Percentiles rank a stretch among this genome's conserved stretches.
phyloP scores from a whole-genome alignment of 2,888 invertebrate genomes.

The Sarcophaga variegata region DNA sequence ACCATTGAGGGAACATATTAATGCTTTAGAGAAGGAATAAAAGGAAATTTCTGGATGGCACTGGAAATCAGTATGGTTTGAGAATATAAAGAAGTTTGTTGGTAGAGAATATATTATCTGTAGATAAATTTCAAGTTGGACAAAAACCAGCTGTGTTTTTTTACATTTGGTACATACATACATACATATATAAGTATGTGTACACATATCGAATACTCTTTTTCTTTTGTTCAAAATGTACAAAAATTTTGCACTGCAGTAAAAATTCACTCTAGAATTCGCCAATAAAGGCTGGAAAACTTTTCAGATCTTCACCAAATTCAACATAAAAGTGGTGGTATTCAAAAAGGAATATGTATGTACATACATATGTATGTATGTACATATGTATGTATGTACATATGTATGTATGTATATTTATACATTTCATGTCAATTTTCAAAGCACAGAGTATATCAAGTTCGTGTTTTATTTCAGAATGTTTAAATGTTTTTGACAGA shows the following conservation, averaged over 20 bases:
- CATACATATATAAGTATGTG: constrained; percentile 16
- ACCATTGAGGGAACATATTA: constrained; percentile 14
- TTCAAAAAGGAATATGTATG: constrained; percentile 16
- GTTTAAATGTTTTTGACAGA: no score
- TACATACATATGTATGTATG: not conserved
- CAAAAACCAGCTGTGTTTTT: constrained; percentile 17
- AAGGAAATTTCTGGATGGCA: constrained; percentile 45
- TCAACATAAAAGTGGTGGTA: no score
- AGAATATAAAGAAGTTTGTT: constrained; percentile 4
- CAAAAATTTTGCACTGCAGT: not conserved
- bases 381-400: constrained; percentile 2
- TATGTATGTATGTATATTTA: constrained; percentile 8
- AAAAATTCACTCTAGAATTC: no score
- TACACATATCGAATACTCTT: not conserved
- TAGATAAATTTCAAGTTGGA: not conserved
- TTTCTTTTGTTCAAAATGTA: not conserved
- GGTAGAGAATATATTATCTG: not conserved
- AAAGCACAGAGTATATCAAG: no score
- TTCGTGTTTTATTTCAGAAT: no score
- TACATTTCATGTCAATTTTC: not conserved
- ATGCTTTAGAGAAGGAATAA: constrained; percentile 24
- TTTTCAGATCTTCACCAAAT: no score
- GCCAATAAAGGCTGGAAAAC: no score
- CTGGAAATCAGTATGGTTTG: constrained; percentile 32
- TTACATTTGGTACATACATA: not conserved